phyloP scores from a whole-genome alignment of 2,888 invertebrate genomes.

The Volucella inflata region DNA sequence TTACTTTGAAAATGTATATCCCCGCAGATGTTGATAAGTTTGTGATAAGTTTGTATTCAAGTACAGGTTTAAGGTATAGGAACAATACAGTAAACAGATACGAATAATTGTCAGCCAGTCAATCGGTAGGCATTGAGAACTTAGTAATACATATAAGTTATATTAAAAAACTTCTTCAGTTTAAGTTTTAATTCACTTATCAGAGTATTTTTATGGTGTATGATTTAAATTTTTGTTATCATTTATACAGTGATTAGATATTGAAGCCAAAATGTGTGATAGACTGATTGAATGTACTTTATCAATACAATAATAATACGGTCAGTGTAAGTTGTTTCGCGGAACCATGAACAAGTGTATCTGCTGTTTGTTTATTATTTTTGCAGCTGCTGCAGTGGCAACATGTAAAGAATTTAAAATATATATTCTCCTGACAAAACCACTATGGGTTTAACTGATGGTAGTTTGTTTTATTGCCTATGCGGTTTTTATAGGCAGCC shows the following conservation, averaged over 20 bases:
- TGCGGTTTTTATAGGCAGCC: conserved; percentile 51
- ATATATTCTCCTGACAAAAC: conserved; percentile 28
- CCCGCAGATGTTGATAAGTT: too few species aligned
- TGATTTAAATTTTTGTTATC: conserved; percentile 29
- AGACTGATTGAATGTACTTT: background rate
- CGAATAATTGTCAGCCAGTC: too few species aligned
- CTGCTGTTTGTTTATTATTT: conserved; percentile 36
- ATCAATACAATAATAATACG: conserved; percentile 14
- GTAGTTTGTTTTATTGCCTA: conserved; percentile 71
- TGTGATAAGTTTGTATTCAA: too few species aligned
- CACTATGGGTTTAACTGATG: conserved; percentile 51
- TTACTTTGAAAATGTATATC: too few species aligned
- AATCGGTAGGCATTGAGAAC: too few species aligned
- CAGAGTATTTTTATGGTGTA: background rate
- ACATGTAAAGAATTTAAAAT: conserved; percentile 64
- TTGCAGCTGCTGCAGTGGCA: conserved; percentile 40
- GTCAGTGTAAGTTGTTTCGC: conserved; percentile 61
- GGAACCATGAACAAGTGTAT: conserved; percentile 69
- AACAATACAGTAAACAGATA: too few species aligned
- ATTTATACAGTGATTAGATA: conserved; percentile 64
- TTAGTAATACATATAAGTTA: too few species aligned
- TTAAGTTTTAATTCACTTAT: too few species aligned
- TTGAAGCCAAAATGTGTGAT: conserved; percentile 30
- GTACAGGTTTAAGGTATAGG: too few species aligned
- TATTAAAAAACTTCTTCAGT: too few species aligned